Percentiles rank a stretch among this genome's conserved stretches.
These are phyloP conservation scores for Brachypteracias leptosomus DNA, from an alignment of 2,113 vertebrate genomes.

Conservation along the genomic window DNA sequence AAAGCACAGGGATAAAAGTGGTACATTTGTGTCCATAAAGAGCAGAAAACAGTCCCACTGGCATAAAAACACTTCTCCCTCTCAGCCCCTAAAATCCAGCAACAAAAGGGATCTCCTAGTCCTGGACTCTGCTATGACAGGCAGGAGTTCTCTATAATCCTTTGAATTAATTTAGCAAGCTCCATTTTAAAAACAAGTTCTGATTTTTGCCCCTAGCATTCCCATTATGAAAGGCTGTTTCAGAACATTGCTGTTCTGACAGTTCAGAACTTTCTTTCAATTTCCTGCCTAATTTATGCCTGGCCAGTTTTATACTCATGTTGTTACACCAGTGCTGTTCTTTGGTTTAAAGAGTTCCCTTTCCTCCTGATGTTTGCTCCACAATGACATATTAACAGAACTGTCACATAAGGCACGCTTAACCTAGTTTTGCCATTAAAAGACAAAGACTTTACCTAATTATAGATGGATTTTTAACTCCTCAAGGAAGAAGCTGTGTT, in stretches of 20 bases:
- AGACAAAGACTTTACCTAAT: constrained; percentile 32
- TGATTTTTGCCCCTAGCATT: constrained; percentile 55
- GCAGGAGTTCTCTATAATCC: background rate
- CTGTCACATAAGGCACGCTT: constrained; percentile 27
- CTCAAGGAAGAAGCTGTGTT: background rate
- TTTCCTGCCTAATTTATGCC: constrained; percentile 55
- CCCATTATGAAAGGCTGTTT: constrained; percentile 58
- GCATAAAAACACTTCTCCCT: background rate
- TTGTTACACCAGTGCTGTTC: background rate
- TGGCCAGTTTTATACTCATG: background rate
- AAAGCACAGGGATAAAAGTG: background rate
- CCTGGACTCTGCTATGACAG: background rate
- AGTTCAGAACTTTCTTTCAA: constrained; percentile 38
- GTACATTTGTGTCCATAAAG: constrained; percentile 46
- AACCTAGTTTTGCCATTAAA: constrained; percentile 30
- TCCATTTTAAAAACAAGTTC: constrained; percentile 53
- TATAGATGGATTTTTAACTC: constrained; percentile 19
- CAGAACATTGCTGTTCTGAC: constrained; percentile 45
- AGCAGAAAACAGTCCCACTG: background rate
- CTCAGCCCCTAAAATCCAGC: background rate
- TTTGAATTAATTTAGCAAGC: constrained; percentile 54
- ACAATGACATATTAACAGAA: background rate
- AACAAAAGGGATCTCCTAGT: constrained; percentile 52
- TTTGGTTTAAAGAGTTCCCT: constrained; percentile 26
- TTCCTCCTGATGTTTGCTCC: constrained; percentile 33